Conservation (phyloP, 2,888 invertebrate species). For the Stomorhina lunata region DNA sequence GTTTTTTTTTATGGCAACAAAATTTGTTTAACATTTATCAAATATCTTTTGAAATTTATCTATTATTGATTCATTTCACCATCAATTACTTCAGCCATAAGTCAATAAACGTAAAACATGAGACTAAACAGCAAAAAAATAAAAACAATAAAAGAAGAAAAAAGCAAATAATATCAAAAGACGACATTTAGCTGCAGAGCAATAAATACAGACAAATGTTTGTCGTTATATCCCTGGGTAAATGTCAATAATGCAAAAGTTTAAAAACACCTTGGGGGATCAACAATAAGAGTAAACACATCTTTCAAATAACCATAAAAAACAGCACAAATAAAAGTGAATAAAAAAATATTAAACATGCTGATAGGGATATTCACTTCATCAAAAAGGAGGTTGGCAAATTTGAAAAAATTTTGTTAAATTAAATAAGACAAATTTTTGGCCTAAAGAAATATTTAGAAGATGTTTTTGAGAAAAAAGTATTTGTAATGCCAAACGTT, state of each 20-base stretch:
- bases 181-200: neutral
- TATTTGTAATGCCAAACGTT: too few species aligned
- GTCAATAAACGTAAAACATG: constrained; percentile 63
- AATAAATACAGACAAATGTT: constrained; percentile 46
- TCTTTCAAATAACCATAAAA: constrained; percentile 51
- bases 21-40: neutral
- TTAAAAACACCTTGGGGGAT: constrained; percentile 63
- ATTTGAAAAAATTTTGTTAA: too few species aligned
- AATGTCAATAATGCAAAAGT: constrained; percentile 61
- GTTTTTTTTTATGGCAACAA: neutral
- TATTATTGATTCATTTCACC: constrained; percentile 48
- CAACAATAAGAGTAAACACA: constrained; percentile 53
- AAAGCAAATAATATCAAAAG: neutral
- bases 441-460: too few species aligned
- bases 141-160: neutral
- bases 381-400: too few species aligned
- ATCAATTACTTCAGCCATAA: constrained; percentile 56
- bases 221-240: constrained; percentile 48
- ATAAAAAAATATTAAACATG: neutral
- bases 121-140: neutral
- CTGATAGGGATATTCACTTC: too few species aligned
- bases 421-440: constrained; percentile 28
- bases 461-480: too few species aligned
- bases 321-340: neutral
- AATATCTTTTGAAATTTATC: constrained; percentile 13